Percentiles rank a stretch among this genome's conserved stretches.
These are phyloP conservation scores for Tetranychus urticae DNA, from an alignment of 1,140 invertebrate genomes.

Conservation along the genomic window DNA sequence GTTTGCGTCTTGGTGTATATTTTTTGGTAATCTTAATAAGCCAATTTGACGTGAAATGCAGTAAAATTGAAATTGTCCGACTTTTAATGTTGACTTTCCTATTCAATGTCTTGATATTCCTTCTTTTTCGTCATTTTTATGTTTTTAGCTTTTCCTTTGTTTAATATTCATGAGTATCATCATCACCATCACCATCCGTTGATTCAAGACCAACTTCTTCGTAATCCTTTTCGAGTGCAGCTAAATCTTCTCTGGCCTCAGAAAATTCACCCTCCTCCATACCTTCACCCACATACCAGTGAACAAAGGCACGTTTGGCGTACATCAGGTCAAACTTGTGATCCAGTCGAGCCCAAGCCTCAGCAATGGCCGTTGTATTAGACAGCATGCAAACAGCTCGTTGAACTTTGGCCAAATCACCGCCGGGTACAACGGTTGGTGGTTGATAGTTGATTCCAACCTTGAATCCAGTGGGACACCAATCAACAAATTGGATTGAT, in stretches of 20 bases:
- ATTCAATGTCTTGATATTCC: too few relatives aligned
- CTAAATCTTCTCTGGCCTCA: slow-evolving; percentile 38
- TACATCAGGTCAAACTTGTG: slow-evolving; percentile 36
- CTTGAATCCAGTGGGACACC: slow-evolving; percentile 20
- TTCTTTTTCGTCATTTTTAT: too few relatives aligned
- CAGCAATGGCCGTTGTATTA: slow-evolving; percentile 44
- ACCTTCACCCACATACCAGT: slow-evolving; percentile 23
- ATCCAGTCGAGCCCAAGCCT: slow-evolving; percentile 35
- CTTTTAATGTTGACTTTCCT: too few relatives aligned
- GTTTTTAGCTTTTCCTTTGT: background rate
- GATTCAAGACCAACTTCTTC: slow-evolving; percentile 38
- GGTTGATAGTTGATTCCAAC: slow-evolving; percentile 48
- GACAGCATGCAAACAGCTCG: slow-evolving; percentile 55
- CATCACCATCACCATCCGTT: slow-evolving; percentile 21
- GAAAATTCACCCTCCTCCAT: slow-evolving; percentile 19
- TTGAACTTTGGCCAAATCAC: slow-evolving; percentile 58
- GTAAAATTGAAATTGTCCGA: too few relatives aligned
- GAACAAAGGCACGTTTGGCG: slow-evolving; percentile 28
- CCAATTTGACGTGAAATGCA: too few relatives aligned
- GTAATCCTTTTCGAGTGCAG: slow-evolving; percentile 36
- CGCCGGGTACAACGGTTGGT: slow-evolving; percentile 53
- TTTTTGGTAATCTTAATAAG: too few relatives aligned
- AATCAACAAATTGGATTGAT: slow-evolving; percentile 31
- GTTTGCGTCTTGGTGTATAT: too few relatives aligned
- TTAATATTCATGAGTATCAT: slow-evolving; percentile 15